Conservation (phyloP, 2,797 vertebrate genomes). For the Parauchenoglanis punctatus region DNA sequence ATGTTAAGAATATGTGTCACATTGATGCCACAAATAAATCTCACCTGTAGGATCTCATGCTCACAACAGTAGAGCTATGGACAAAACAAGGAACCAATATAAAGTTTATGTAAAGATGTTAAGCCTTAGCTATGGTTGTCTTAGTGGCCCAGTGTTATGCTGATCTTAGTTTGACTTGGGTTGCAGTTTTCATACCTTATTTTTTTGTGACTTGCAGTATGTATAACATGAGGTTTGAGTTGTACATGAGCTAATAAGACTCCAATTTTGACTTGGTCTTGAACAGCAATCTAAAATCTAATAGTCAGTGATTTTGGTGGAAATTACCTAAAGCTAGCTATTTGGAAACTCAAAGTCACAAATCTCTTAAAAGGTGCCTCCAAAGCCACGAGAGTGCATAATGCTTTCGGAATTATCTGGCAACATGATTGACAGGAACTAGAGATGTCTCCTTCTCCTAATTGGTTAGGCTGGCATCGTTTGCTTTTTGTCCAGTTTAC, state of each 20-base stretch:
- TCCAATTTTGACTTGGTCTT: not conserved
- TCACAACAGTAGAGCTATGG: not conserved
- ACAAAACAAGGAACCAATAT: not conserved
- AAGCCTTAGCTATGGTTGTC: not conserved
- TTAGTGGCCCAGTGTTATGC: not conserved
- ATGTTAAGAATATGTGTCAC: not conserved
- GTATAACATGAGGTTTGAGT: not conserved
- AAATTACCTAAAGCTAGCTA: not conserved
- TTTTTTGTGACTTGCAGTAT: not conserved
- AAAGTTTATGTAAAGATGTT: not conserved
- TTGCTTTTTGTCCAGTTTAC: not conserved
- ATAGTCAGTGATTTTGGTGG: not conserved
- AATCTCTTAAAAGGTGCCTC: not conserved
- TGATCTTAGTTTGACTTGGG: not conserved
- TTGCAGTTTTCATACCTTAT: not conserved
- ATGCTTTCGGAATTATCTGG: not conserved
- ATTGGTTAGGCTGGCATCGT: not conserved
- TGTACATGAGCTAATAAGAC: not conserved
- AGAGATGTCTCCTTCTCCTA: not conserved
- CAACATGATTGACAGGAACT: not conserved
- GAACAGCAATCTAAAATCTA: not conserved
- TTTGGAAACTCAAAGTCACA: not conserved
- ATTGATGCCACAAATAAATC: not conserved
- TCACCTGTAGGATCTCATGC: conserved; percentile 10
- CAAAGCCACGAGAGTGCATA: not conserved